Evolutionary conservation across 2,797 vertebrate species (phyloP).

Genomic region (Pipistrellus kuhlii): DNA sequence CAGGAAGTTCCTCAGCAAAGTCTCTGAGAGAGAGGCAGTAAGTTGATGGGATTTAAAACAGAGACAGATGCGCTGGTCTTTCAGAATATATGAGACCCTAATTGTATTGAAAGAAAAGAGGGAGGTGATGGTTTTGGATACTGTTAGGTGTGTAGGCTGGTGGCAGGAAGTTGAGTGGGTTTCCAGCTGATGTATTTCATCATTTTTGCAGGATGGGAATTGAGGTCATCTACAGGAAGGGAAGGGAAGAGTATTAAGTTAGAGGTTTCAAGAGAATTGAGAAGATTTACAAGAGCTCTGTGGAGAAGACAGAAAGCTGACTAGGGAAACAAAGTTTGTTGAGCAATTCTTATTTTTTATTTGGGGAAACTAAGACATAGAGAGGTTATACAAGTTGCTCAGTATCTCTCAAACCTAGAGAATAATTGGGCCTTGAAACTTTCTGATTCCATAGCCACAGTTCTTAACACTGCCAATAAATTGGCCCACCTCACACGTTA

Average conservation of each 20-base stretch:
- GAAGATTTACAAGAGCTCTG: constrained; percentile 70
- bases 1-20: not conserved
- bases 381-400: not conserved
- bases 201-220: constrained; percentile 40
- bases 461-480: not conserved
- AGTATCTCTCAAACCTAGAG: not conserved
- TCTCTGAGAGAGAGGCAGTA: not conserved
- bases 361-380: not conserved
- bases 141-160: constrained; percentile 11
- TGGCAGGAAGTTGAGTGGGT: constrained; percentile 50
- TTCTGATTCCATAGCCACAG: not conserved
- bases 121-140: not conserved
- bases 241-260: not conserved
- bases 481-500: too few relatives aligned
- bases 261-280: constrained; percentile 44
- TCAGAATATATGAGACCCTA: not conserved
- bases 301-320: constrained; percentile 21
- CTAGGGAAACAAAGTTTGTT: not conserved
- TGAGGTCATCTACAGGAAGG: constrained; percentile 33
- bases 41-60: not conserved
- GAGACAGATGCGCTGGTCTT: not conserved
- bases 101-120: not conserved
- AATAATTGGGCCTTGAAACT: not conserved
- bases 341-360: constrained; percentile 19
- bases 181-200: constrained; percentile 44